Conservation (phyloP, 1,140 invertebrate genomes). For the Diorhabda sublineata region DNA sequence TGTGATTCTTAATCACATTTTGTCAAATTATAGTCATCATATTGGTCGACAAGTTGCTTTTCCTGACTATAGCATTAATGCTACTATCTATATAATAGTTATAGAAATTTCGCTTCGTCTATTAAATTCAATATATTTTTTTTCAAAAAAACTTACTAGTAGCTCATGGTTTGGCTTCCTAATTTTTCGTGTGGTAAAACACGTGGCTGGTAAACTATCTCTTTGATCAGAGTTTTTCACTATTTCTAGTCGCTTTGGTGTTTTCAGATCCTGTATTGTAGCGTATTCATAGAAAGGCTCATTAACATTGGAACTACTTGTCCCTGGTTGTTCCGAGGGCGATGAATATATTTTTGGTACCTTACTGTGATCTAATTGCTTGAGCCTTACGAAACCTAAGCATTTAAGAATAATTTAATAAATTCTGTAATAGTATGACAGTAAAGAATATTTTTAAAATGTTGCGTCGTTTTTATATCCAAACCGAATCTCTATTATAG, state of each 20-base stretch:
- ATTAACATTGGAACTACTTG: constrained; percentile 22
- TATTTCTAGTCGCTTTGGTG: constrained; percentile 27
- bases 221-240: constrained; percentile 13
- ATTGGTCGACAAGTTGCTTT: no score
- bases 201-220: constrained; percentile 29
- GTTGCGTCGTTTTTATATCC: no score
- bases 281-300: constrained; percentile 28
- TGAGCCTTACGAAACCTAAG: constrained; percentile 35
- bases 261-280: constrained; percentile 30
- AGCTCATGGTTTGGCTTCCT: constrained; percentile 6
- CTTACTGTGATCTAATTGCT: constrained; percentile 24
- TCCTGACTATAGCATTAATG: no score
- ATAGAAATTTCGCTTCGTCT: no score
- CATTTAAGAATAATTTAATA: neutral
- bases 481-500: neutral
- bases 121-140: no score
- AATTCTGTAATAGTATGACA: no score
- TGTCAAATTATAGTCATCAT: no score
- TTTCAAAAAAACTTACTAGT: neutral
- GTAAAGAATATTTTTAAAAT: no score
- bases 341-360: constrained; percentile 18
- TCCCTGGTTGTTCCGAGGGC: neutral
- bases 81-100: no score
- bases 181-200: constrained; percentile 24
- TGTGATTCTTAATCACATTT: no score